Conservation (phyloP, 2,797 vertebrate species). For the Myotis planiceps region DNA sequence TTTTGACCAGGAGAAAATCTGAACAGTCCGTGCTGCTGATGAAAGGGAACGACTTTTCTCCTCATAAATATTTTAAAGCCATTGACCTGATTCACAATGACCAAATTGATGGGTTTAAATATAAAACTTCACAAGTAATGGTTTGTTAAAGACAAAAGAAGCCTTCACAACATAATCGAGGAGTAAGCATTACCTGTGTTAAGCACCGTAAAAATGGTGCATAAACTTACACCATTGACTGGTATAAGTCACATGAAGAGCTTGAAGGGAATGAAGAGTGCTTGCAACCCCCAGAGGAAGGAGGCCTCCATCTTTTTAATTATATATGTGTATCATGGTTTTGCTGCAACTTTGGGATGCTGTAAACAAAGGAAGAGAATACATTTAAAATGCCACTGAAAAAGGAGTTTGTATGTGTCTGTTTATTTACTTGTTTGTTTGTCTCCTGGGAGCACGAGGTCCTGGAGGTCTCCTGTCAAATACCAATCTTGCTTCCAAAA, state of each 20-base stretch:
- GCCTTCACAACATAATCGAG: background rate
- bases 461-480: conserved; percentile 42
- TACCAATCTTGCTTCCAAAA: background rate
- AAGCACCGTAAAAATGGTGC: background rate
- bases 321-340: background rate
- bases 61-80: conserved; percentile 12
- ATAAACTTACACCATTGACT: background rate
- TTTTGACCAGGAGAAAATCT: background rate
- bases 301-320: background rate
- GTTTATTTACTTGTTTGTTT: background rate
- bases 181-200: background rate
- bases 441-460: background rate
- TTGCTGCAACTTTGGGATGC: background rate
- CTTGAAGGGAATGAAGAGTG: background rate
- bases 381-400: background rate
- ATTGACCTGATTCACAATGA: background rate
- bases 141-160: background rate
- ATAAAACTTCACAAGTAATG: background rate
- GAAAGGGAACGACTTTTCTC: background rate
- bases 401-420: background rate
- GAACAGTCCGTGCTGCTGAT: background rate
- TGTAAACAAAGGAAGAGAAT: background rate
- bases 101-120: background rate
- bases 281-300: background rate
- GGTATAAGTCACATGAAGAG: background rate